Base-by-base conservation (phyloP, 2,113 vertebrate genomes). In the Melanotaenia duboulayi region DNA sequence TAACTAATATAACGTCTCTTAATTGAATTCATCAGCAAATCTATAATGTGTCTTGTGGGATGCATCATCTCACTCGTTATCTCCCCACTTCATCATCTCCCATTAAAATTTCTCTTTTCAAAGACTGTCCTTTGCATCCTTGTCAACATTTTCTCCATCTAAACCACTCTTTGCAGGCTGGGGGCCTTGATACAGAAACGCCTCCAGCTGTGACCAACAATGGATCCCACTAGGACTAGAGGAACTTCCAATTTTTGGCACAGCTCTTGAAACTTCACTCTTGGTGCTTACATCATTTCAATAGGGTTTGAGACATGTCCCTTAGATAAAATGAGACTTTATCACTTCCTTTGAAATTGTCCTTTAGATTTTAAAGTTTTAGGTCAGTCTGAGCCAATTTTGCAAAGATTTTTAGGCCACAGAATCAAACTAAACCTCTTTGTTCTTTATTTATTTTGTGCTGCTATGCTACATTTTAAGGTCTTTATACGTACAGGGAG, bases 171-270 rank as follows among this genome's bases (percentile, higher is more conserved):
- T 37, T 48, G 32, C 32, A 66, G 37, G 12, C 44, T 14, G 17
- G 24, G 50, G 61, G 57, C 71, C 62, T 74, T 1, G 2, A 40
- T 35, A 46, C 12, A 10, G 8, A 39, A 12, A 37, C 50, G 70
- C 68, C 68, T 44, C 65, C 60, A 24, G 37, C 20, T 50, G 4
- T 62, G 25, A 32, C 16, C 11, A 51, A 58, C 39, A 11, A 9
- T 40, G 39, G 40, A 16, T 42, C 14, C 40, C 32, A 42, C 25
- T 14, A 28, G 24, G 40, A 66, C 23, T 40, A 10, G 2, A 22
- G 58, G 55, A 69, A 22, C 14, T 24, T 35, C 20, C 8, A 20
- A 4, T 50, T 50, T 10, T n/a, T 50, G 8, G 48, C 23, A 23
- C 19, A 11, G 35, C 32, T 16, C 48, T 46, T 51, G 12, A 51